These are phyloP conservation scores for Drosophila engyochracea DNA, from an alignment of 2,888 invertebrate genomes.

Conservation along the genomic window DNA sequence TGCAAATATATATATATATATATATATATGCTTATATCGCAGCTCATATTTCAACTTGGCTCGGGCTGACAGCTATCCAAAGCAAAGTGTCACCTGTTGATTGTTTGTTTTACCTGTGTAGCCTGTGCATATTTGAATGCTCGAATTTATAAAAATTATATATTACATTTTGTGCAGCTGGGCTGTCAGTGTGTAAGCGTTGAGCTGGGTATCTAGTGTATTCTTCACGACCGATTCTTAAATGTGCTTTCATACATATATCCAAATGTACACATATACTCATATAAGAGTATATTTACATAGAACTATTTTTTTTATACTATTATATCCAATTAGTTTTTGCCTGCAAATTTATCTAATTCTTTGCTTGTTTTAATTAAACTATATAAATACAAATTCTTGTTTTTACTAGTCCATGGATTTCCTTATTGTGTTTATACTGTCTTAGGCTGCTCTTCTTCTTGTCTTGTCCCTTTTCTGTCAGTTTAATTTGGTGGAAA, in stretches of 20 bases:
- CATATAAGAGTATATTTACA: background rate
- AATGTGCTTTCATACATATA: background rate
- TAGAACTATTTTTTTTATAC: background rate
- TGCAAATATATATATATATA: constrained; percentile 7
- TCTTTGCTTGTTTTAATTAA: constrained; percentile 43
- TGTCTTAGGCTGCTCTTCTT: constrained; percentile 1
- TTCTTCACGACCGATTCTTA: background rate
- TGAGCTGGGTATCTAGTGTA: constrained; percentile 29
- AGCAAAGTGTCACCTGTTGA: constrained; percentile 69
- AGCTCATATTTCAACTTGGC: constrained; percentile 38
- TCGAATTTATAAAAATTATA: constrained; percentile 37
- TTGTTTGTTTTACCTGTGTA: constrained; percentile 53
- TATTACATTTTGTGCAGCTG: constrained; percentile 16
- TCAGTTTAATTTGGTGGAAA: constrained; percentile 74
- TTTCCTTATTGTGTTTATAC: constrained; percentile 16
- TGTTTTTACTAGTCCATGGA: constrained; percentile 7
- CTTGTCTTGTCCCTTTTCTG: constrained; percentile 37
- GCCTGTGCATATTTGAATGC: constrained; percentile 61
- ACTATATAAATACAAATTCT: constrained; percentile 10
- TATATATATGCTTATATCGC: too few species aligned
- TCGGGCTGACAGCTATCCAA: constrained; percentile 29
- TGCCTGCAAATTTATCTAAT: constrained; percentile 8
- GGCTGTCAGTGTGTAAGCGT: constrained; percentile 23
- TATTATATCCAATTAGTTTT: constrained; percentile 30
- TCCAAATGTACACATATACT: background rate